Base-by-base conservation (phyloP, 2,113 vertebrate species). In the Epinephelus moara region DNA sequence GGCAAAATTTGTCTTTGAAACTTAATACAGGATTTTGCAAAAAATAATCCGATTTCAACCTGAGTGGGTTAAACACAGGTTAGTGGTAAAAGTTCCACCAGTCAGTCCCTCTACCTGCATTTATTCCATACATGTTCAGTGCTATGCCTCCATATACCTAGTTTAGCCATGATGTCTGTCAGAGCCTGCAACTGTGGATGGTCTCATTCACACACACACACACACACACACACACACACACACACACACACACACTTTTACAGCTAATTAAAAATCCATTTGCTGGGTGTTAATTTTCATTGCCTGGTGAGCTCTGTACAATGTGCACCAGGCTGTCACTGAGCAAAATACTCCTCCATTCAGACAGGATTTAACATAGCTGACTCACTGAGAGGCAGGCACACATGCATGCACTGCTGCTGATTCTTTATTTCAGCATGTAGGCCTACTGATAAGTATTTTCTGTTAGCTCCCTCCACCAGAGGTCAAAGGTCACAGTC, bases 221-320 rank as follows among this genome's bases (percentile, higher is more conserved):
- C 40, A 42, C 40, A 42, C 40, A 42, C 9, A 42, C 40, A 42
- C 40, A 42, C 18, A 33, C 23, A 47, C 62, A 50, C 27, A 49
- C 78, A 52, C 25, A 40, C 1, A 8, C 63, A 50, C 42, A 53
- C 33, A 81, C 25, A 61, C 47, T 61, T 45, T 75, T 77, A 50
- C 40, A 63, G 50, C 69, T 78, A 42, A 42, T 42, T 42, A 42
- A 42, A 42, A 69, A 74, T 75, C 75, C 45, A 82, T 82, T 78
- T 80, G 70, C 52, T 60, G 45, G 42, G 23, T 53, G 63, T 66
- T 70, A 66, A 70, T 78, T 86, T 82, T 53, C 70, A 78, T 61
- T 61, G 57, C 37, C 56, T 75, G 62, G 25, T 69, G 33, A 47
- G 18, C 52, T 80, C 42, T 61, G 80, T 50, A 66, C 52, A 70